Evolutionary conservation across 2,888 invertebrate genomes (phyloP).

Genomic region (Tetanocera ferruginea): DNA sequence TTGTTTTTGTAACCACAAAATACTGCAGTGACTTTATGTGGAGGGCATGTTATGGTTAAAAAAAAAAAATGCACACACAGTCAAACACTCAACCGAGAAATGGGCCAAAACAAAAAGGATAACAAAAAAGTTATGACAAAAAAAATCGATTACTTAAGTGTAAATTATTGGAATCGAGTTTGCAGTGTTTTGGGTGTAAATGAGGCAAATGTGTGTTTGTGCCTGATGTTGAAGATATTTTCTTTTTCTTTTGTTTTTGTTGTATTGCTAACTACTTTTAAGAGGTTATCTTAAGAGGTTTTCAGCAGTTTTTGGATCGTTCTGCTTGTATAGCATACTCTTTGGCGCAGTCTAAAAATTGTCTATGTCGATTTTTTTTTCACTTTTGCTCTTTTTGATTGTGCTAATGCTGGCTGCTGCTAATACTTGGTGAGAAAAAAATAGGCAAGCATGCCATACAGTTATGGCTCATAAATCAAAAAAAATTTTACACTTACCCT

Average conservation of each 20-base stretch:
- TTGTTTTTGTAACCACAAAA: constrained; percentile 33
- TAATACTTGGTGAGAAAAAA: neutral
- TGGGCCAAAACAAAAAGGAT: neutral
- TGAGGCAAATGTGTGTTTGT: neutral
- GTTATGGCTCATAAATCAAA: constrained; percentile 35
- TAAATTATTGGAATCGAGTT: constrained; percentile 43
- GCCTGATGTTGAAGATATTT: neutral
- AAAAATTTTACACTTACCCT: constrained; percentile 14
- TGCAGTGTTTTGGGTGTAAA: neutral
- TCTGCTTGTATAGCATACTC: constrained; percentile 9
- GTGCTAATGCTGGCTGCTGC: neutral
- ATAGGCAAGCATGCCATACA: neutral
- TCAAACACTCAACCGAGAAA: neutral
- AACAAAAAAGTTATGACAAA: constrained; percentile 2
- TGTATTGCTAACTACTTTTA: neutral
- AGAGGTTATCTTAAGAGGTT: neutral
- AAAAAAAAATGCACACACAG: neutral
- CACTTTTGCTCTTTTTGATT: too few species aligned
- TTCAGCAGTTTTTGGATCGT: neutral
- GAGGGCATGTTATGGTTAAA: constrained; percentile 19
- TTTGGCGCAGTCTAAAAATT: constrained; percentile 24
- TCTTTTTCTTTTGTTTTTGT: neutral
- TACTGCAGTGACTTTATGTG: constrained; percentile 38
- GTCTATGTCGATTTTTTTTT: neutral
- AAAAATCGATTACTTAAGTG: constrained; percentile 48